Evolutionary conservation across 2,113 vertebrate species (phyloP), one percentile per base, ranked within the genome.

Genomic region (Semnornis frantzii): DNA sequence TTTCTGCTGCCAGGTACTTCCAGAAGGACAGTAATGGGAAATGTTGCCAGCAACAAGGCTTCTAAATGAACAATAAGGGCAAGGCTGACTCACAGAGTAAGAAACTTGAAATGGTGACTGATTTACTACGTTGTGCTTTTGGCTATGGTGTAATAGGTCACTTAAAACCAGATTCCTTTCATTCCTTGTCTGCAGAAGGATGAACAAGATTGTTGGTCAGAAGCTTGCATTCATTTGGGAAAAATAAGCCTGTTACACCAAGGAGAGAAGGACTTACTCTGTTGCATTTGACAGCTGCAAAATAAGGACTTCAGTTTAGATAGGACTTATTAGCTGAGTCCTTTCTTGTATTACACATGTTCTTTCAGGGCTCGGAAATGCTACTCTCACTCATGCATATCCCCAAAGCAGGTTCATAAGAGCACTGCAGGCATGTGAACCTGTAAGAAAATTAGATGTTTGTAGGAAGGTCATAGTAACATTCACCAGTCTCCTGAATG

Each of bases 81-180:
- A 81, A 79, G 58, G n/a, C 60, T 92, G 94, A 94, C 72, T 95
- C 87, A 89, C 48, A 87, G 82, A 92, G 72, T 62, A 78, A 94
- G 78, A 55, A 39, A 39, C 78, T 91, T 68, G 54, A 91, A 96
- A 77, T 2, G 2, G 62, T 81, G 84, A 83, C 64, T 69, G 83
- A 92, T 96, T 87, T 93, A 82, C 78, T 71, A 52, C n/a, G 46
- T 82, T 93, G 62, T 68, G 72, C 65, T 93, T 91, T 92, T 93
- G 89, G 82, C 72, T 91, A 6, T n/a, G 48, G 16, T 48, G 68
- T 68, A 89, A 94, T 60, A 72, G 69, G 85, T 69, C 39, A 9
- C 78, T 93, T 92, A 60, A 37, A 90, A 93, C 82, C 50, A 48
- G 14, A 15, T 42, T 82, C 73, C 42, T 82, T 84, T 82, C 33